These are phyloP conservation scores for Leucania comma DNA, from an alignment of 2,888 invertebrate genomes.

Conservation along the genomic window DNA sequence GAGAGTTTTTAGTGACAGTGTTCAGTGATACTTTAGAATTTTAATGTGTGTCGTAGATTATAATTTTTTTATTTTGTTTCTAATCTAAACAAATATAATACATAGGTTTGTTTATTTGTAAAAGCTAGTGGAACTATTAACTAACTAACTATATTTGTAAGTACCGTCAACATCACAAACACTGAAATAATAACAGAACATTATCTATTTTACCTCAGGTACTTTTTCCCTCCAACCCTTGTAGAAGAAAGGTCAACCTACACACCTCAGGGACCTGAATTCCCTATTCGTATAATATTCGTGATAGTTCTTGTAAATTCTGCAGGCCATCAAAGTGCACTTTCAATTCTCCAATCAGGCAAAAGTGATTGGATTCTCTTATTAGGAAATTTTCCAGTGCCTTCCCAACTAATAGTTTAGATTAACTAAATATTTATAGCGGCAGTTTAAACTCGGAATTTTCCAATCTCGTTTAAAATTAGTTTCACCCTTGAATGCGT, in stretches of 20 bases:
- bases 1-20: constrained; percentile 4
- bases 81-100: background rate
- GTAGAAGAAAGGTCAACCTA: background rate
- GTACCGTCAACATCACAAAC: too few species aligned
- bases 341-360: constrained; percentile 12
- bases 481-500: background rate
- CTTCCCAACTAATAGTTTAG: background rate
- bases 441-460: constrained; percentile 7
- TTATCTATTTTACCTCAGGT: too few species aligned
- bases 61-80: background rate
- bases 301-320: background rate
- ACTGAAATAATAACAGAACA: too few species aligned
- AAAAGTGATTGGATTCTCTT: constrained; percentile 21
- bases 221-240: too few species aligned
- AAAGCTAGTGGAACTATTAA: background rate
- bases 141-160: too few species aligned
- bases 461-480: constrained; percentile 13
- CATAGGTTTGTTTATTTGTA: background rate
- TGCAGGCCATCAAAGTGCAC: constrained; percentile 2
- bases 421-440: constrained; percentile 7
- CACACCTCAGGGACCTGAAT: background rate
- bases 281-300: background rate
- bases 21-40: background rate
- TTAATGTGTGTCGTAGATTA: background rate
- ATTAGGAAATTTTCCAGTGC: background rate